phyloP scores from a whole-genome alignment of 30 jellyfish, hydroid and myxozoan species.

The Chrysaora quinquecirrha region DNA sequence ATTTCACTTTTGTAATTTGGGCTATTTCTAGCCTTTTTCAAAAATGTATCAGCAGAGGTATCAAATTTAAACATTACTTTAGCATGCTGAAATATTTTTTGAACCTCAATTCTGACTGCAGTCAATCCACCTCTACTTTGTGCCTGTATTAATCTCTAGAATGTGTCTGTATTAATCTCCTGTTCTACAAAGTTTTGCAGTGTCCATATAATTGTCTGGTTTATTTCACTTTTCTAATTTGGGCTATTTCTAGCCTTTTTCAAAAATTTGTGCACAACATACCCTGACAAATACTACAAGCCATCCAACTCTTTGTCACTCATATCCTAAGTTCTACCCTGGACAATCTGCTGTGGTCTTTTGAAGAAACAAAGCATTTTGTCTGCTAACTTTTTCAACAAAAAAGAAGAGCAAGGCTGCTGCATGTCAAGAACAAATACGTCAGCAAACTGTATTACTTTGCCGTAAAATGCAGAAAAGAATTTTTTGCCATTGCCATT shows the following conservation, averaged over 20 bases:
- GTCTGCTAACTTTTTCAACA: background rate
- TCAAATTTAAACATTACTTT: background rate
- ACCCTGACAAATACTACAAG: background rate
- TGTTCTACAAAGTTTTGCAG: background rate
- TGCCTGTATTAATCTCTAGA: background rate
- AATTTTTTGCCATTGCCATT: background rate
- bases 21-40: slow-evolving; percentile 5
- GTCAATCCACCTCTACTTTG: slow-evolving; percentile 11
- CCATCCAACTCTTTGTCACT: background rate
- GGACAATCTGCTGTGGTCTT: background rate
- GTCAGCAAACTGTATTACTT: background rate
- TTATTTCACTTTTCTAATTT: background rate
- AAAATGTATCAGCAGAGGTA: background rate
- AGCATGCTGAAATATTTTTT: slow-evolving; percentile 1
- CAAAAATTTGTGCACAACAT: background rate
- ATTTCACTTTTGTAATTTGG: background rate
- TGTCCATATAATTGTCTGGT: background rate
- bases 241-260: slow-evolving; percentile 4
- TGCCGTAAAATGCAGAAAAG: background rate
- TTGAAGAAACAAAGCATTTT: background rate
- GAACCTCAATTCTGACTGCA: slow-evolving; percentile 6
- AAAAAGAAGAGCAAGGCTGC: background rate
- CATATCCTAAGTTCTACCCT: background rate
- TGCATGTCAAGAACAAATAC: background rate
- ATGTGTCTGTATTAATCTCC: too few species aligned